Base-by-base conservation (phyloP, 2,113 vertebrate species). In the Lycocorax pyrrhopterus region DNA sequence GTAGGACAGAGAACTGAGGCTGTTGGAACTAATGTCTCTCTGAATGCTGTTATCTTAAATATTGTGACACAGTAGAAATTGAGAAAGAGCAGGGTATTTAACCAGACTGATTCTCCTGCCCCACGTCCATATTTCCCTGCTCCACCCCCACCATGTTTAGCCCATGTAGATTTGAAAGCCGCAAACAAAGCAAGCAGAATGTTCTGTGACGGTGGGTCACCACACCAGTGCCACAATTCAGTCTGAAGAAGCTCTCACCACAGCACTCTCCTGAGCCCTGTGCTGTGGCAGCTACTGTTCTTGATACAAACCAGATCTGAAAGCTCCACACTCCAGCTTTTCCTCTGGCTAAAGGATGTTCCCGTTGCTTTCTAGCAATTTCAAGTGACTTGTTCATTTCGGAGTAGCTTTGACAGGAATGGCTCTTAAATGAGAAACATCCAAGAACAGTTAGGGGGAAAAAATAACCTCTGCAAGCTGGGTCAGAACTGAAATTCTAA, bases 261-360 rank as follows among this genome's bases (percentile, higher is more conserved):
- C 39, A 39, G 62, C 5, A 0, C 16, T 25, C 59, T 89, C 64
- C 39, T 19, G 60, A 84, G 80, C 80, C 39, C 43, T 51, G 64
- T 20, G 71, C 79, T 76, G 27, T 32, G 71, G 76, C 80, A 51
- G 69, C 72, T 62, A 18, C 64, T 87, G 1, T 8, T 74, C 67
- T 71, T 89, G 81, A 89, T 75, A 84, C 39, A 87, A 94, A 92
- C 60, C 73, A 94, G 73, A 74, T 53, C 60, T 59, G 56, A 21
- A 71, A 89, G 84, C 74, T 91, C 52, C 66, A 84, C 30, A 16
- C 52, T 71, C 60, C 59, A 66, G 51, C 35, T 62, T 84, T 47
- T 78, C 84, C 64, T 81, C 77, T 43, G 69, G 60, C 89, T 87
- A 74, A 51, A 87, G 59, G 51, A 77, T 37, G 46, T 53, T 82